Evolutionary conservation across 2,888 invertebrate species (phyloP), one percentile per base, ranked within the genome.

Genomic region (Theretra japonica): DNA sequence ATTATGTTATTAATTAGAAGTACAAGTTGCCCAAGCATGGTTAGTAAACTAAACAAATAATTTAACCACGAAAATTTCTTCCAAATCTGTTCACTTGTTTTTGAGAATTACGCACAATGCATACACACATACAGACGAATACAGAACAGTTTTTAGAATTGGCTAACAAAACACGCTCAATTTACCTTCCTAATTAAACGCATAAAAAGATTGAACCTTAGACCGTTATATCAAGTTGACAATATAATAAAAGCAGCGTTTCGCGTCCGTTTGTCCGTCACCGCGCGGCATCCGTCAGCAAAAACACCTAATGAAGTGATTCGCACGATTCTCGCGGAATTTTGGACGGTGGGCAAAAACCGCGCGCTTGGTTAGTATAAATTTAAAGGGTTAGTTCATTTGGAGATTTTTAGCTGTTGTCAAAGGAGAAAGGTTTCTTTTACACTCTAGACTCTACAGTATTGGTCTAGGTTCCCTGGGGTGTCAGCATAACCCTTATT

Each of bases 281-380:
- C 75, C 72, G 73, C 72, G 77, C 75, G 79, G 75, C 81, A 82
- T 77, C 74, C 65, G 57, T 60, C 65, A 72, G 59, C 78, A 82
- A 82, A 81, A 84, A 80, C 78, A 72, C 62, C 80, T 87, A 88
- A 89, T 88, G 86, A 87, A 88, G 87, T 80, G 86, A 85, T 88
- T 88, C 85, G 76, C 89, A 81, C 87, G 74, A 74, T 62, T 33
- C 59, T 53, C 19, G 72, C 50, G 72, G 72, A 69, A 72, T 72
- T 72, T 72, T 33, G 30, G 69, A 53, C 23, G 59, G 68, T 7
- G 21, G 23, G 30, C 68, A 69, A 68, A 69, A 68, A 60, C 33
- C 28, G 30, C 21, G n/a, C 70, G 23, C 53, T 62, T 25, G 60
- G 62, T 60, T 62, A 62, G 65, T 65, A 65, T 65, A 62, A 62